phyloP scores from a whole-genome alignment of 2,113 vertebrate genomes.

The Alethe castanea region DNA sequence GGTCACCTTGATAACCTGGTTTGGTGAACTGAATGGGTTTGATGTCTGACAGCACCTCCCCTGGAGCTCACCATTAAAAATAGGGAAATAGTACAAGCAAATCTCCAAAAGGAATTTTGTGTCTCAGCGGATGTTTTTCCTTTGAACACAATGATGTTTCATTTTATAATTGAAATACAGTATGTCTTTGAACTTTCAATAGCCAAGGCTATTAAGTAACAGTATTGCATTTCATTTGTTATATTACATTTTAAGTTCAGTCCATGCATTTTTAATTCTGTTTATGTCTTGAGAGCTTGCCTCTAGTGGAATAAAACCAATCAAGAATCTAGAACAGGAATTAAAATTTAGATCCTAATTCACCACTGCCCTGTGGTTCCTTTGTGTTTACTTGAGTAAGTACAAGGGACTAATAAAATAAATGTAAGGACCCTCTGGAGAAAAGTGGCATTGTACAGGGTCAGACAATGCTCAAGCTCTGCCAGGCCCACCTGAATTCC shows the following conservation, averaged over 20 bases:
- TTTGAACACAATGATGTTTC: slow-evolving; percentile 27
- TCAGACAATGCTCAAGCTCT: neutral
- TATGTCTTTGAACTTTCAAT: slow-evolving; percentile 32
- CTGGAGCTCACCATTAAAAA: neutral
- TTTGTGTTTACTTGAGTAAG: slow-evolving; percentile 12
- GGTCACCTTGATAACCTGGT: slow-evolving; percentile 41
- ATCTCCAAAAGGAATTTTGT: neutral
- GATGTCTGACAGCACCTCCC: neutral
- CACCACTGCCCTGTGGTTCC: neutral
- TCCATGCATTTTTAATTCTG: slow-evolving; percentile 54
- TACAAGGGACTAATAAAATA: neutral
- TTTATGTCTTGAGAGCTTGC: slow-evolving; percentile 38
- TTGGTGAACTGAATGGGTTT: slow-evolving; percentile 15
- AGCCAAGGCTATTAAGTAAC: slow-evolving; percentile 26
- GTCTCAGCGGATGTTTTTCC: neutral
- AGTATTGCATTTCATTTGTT: slow-evolving; percentile 41
- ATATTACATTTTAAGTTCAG: slow-evolving; percentile 33
- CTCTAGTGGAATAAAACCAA: slow-evolving; percentile 41
- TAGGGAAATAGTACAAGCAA: neutral
- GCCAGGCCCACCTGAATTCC: neutral
- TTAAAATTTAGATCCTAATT: slow-evolving; percentile 19
- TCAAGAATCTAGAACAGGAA: slow-evolving; percentile 8
- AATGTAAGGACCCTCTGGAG: neutral
- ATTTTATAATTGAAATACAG: slow-evolving; percentile 41
- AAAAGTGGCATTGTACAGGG: neutral